Base-by-base conservation (phyloP, 35 echinoderm and acorn worm genomes). In the Ptychodera flava region DNA sequence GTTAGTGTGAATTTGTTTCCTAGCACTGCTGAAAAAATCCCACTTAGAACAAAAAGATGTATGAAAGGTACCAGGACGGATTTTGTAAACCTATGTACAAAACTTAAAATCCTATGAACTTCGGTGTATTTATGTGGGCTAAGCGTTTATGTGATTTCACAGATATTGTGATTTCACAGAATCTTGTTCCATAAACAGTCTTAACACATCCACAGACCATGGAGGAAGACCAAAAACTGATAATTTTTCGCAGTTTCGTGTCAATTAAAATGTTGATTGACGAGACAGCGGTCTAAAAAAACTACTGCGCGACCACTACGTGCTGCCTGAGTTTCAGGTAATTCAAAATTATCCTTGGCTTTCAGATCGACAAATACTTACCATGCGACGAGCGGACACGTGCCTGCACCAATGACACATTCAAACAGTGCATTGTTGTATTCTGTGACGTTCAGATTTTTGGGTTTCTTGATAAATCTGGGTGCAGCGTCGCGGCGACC, bases 381-480 rank as follows among this genome's bases (percentile, higher is more conserved):
- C 96, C 96, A 99, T 81, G 90, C 88, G 33, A 94, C 37, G 16
- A 90, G 1, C 52, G 96, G 93, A 30, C 84, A 80, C 83, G 93
- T 78, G 0, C 85, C 86, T 35, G 93, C 96, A 32, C 90, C 93
- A 76, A 99, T 84, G 28, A 92, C 85, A 77, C 92, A 94, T 31
- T 87, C 80, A 33, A 99, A 87, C 16, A 34, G n/a, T 29, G 87
- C 93, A 80, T 99, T 92, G 28, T 90, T 75, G 36, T 92, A 92
- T 77, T 99, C 96, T 92, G 92, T 99, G 15, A 85, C 93, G 79
- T 80, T 80, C 1, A 86, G 75, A 88, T 99, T 90, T 31, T 80
- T 87, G n/a, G 96, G 96, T 36, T 89, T 85, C 78, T 92, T 94
- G 83, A 99, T 52, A 84, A 99, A 99, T 31, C 96, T 88, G 0